Evolutionary conservation across 2,113 vertebrate species (phyloP).

Genomic region (Edolisoma coerulescens): DNA sequence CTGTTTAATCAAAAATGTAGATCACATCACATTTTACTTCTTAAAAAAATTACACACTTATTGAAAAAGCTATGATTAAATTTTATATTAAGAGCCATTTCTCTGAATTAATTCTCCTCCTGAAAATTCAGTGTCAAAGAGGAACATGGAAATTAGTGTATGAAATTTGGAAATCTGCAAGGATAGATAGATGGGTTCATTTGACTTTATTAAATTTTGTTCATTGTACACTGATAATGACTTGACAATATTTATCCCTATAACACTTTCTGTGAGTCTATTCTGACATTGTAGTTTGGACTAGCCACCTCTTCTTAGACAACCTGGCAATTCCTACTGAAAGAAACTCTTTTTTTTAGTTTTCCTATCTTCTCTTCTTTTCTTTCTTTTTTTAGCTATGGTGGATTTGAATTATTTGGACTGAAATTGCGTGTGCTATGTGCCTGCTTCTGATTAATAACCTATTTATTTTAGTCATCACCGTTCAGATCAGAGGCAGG

Average conservation of each 20-base stretch:
- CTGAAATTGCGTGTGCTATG: not conserved
- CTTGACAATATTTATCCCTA: not conserved
- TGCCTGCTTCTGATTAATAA: not conserved
- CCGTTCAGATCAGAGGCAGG: not conserved
- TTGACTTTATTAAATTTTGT: slow-evolving; percentile 12
- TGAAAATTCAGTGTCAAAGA: slow-evolving; percentile 34
- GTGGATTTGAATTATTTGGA: not conserved
- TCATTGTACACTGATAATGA: not conserved
- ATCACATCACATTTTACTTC: slow-evolving; percentile 49
- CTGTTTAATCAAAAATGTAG: slow-evolving; percentile 54
- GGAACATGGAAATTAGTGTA: slow-evolving; percentile 8
- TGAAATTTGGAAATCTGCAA: slow-evolving; percentile 21
- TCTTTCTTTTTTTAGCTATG: not conserved
- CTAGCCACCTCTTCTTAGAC: not conserved
- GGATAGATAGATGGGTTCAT: not conserved
- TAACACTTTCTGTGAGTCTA: not conserved
- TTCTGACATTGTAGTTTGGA: not conserved
- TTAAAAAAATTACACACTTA: slow-evolving; percentile 16
- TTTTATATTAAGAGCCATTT: slow-evolving; percentile 37
- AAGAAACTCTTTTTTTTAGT: not conserved
- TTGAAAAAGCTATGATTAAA: slow-evolving; percentile 42
- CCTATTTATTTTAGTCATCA: not conserved
- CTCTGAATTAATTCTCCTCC: slow-evolving; percentile 5
- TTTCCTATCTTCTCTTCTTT: not conserved
- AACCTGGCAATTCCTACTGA: not conserved